phyloP scores from a whole-genome alignment of 2,797 vertebrate genomes.

The Platyrinchus mystaceus region DNA sequence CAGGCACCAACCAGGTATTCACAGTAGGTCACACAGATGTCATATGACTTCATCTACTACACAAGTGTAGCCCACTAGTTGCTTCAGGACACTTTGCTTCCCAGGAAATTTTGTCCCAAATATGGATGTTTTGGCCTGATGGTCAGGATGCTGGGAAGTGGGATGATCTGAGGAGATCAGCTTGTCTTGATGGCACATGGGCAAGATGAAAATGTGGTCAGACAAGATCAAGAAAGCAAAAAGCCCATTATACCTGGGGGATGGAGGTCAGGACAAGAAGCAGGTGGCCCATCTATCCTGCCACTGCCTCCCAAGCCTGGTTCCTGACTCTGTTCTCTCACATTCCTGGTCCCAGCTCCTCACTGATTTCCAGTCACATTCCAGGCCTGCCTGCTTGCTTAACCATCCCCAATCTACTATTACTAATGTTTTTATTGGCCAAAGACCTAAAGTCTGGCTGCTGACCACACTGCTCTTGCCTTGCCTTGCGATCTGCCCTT shows the following conservation, averaged over 20 bases:
- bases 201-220: neutral
- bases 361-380: neutral
- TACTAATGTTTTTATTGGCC: neutral
- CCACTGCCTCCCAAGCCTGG: neutral
- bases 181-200: neutral
- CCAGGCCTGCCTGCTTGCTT: neutral
- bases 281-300: neutral
- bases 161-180: neutral
- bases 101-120: neutral
- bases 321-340: neutral
- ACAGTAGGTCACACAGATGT: neutral
- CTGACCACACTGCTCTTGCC: accelerated
- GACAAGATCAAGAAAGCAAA: neutral
- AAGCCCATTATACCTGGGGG: neutral
- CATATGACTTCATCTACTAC: neutral
- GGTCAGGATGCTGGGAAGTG: neutral
- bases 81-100: neutral
- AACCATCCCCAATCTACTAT: neutral
- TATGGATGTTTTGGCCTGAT: accelerated
- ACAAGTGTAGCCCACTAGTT: neutral
- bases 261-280: neutral
- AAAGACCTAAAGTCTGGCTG: neutral
- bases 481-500: neutral
- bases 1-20: neutral
- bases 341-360: neutral